Conservation (phyloP, 2,797 vertebrate genomes). For the Melanotaenia trifasciata region DNA sequence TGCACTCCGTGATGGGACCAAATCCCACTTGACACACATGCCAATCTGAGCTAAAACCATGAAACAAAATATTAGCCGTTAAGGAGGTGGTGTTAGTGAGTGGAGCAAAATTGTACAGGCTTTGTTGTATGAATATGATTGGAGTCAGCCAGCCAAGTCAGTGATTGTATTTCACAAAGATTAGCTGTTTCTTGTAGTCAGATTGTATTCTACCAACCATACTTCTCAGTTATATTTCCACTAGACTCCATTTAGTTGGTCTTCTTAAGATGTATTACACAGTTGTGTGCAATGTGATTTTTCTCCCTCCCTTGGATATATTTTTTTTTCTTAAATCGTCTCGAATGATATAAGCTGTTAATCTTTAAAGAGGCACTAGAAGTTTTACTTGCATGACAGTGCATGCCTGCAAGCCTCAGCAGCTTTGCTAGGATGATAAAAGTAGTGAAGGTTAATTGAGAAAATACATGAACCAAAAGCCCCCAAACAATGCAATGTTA, state of each 20-base stretch:
- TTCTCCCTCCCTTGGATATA: neutral
- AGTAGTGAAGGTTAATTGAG: constrained; percentile 54
- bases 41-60: neutral
- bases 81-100: neutral
- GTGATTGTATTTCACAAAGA: neutral
- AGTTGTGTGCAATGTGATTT: neutral
- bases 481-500: constrained; percentile 33
- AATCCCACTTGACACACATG: neutral
- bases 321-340: neutral
- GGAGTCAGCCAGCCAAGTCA: neutral
- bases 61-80: neutral
- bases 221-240: constrained; percentile 1
- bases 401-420: constrained; percentile 18
- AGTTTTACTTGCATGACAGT: constrained; percentile 3
- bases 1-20: neutral
- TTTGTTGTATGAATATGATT: neutral
- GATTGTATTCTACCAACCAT: neutral
- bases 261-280: neutral
- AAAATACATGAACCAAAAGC: constrained; percentile 45
- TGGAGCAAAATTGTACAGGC: neutral
- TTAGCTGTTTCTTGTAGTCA: neutral
- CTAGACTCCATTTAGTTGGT: neutral
- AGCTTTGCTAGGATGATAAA: constrained; percentile 3
- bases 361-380: constrained; percentile 9
- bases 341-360: neutral